phyloP scores from a whole-genome alignment of 2,888 invertebrate genomes.

The Eulithis prunata region DNA sequence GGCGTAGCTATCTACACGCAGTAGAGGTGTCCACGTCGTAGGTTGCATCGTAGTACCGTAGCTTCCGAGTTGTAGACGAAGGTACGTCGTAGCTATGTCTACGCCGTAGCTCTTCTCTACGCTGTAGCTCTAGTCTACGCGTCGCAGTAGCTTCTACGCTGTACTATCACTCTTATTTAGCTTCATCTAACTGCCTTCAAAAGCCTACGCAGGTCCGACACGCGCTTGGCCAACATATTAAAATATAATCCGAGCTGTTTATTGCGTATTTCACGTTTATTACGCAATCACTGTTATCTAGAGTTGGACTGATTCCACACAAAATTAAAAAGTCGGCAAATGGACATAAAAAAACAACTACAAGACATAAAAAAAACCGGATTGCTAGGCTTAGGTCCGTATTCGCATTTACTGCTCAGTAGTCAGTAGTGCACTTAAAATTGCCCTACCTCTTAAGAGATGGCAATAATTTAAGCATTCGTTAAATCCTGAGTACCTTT shows the following conservation, averaged over 20 bases:
- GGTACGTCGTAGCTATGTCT: neutral
- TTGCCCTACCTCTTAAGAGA: too few relatives aligned
- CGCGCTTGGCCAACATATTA: slow-evolving; percentile 20
- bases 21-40: neutral
- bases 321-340: slow-evolving; percentile 4
- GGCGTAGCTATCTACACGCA: neutral
- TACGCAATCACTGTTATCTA: slow-evolving; percentile 36
- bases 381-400: too few relatives aligned
- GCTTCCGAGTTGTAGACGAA: neutral
- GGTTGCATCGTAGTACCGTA: neutral
- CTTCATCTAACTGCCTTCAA: too few relatives aligned
- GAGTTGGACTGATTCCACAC: neutral
- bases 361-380: too few relatives aligned
- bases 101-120: neutral
- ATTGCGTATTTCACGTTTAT: slow-evolving; percentile 44
- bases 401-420: too few relatives aligned
- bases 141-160: neutral
- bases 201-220: neutral
- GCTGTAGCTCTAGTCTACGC: neutral
- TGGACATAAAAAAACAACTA: too few relatives aligned
- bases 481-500: too few relatives aligned
- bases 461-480: too few relatives aligned
- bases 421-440: too few relatives aligned
- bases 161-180: too few relatives aligned
- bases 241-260: slow-evolving; percentile 41